phyloP scores from a whole-genome alignment of 2,113 vertebrate species.

The Actenoides lindsayi region DNA sequence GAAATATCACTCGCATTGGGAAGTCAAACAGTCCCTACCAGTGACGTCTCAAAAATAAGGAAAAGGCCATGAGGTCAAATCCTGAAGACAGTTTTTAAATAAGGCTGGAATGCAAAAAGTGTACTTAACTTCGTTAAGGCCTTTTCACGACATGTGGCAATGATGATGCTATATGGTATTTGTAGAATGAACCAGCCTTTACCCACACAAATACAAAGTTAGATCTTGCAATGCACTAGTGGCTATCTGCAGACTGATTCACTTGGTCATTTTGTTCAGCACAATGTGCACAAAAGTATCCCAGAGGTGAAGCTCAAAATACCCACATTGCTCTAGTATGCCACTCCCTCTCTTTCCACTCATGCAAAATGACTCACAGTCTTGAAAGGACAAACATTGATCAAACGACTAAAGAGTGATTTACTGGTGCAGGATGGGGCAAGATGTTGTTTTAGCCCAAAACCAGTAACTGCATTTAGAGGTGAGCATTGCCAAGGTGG shows the following conservation, averaged over 20 bases:
- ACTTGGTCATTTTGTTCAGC: background rate
- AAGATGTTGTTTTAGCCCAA: slow-evolving; percentile 50
- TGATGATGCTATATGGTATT: rapidly evolving
- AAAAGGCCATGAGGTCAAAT: background rate
- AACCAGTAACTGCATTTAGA: slow-evolving; percentile 55
- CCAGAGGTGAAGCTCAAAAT: slow-evolving; percentile 19
- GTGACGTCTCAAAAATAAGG: background rate
- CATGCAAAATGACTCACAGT: slow-evolving; percentile 1
- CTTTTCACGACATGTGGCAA: background rate
- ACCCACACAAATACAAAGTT: background rate
- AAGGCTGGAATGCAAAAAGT: background rate
- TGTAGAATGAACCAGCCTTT: background rate
- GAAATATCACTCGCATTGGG: background rate
- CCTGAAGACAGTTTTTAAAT: background rate
- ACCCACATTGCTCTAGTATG: background rate
- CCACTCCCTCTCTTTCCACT: slow-evolving; percentile 1
- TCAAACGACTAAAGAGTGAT: slow-evolving; percentile 29
- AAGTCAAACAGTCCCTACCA: background rate
- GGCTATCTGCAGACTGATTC: background rate
- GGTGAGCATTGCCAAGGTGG: slow-evolving; percentile 45
- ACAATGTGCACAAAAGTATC: background rate
- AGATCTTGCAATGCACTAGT: background rate
- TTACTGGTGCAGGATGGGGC: background rate
- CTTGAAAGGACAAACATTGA: slow-evolving; percentile 13
- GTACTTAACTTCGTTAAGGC: background rate